A percentile compares a stretch with the other conserved stretches of the same genome.
Conservation (phyloP, 2,888 invertebrate species). For the Epinotia bilunana region DNA sequence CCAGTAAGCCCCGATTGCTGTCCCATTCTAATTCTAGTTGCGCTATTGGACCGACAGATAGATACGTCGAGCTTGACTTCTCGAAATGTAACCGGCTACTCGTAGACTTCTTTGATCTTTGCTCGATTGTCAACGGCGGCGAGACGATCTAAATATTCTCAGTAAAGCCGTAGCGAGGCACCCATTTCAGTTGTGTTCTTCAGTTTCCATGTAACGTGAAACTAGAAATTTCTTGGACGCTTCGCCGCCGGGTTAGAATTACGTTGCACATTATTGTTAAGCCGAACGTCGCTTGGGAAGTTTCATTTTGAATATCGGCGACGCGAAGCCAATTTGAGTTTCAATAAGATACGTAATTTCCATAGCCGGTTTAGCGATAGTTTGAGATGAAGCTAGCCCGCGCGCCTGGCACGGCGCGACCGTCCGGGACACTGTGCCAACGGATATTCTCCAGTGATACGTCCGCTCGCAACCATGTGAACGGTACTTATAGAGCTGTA, state of each 20-base stretch:
- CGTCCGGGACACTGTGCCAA: conserved; percentile 55
- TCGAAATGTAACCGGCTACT: not conserved
- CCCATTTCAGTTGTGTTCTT: not conserved
- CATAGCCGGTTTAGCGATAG: not conserved
- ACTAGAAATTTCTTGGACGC: not conserved
- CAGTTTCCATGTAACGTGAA: conserved; percentile 10
- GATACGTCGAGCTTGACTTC: not conserved
- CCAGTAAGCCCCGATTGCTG: not conserved
- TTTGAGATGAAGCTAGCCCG: not conserved
- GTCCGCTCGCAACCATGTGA: conserved; percentile 63
- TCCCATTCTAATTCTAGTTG: not conserved
- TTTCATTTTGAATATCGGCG: not conserved
- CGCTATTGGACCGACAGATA: not conserved
- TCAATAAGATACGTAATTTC: not conserved
- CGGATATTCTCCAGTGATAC: conserved; percentile 71
- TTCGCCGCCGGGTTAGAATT: not conserved
- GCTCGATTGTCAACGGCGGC: not conserved
- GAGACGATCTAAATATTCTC: not conserved
- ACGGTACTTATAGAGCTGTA: conserved; percentile 64
- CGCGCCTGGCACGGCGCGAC: conserved; percentile 1
- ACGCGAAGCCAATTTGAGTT: not conserved
- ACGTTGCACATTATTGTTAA: not conserved
- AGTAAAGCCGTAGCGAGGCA: not conserved
- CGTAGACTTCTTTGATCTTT: not conserved
- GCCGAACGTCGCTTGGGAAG: not conserved